Evolutionary conservation across 2,113 vertebrate genomes (phyloP).

Genomic region (Columba livia): DNA sequence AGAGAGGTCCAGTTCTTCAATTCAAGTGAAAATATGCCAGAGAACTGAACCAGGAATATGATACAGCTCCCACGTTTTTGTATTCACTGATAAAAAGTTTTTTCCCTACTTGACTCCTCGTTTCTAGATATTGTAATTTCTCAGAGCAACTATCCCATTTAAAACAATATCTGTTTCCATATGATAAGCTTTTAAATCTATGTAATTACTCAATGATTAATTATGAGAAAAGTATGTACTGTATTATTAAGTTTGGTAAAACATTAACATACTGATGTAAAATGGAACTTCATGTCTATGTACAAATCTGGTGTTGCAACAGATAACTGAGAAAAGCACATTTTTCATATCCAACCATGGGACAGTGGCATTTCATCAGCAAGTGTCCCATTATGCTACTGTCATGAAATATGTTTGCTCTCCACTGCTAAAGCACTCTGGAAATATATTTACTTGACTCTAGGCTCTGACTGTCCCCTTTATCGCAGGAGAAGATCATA

Average conservation of each 20-base stretch:
- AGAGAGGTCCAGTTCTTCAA: background rate
- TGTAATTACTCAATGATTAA: background rate
- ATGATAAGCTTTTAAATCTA: background rate
- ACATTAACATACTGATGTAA: background rate
- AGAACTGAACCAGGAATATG: background rate
- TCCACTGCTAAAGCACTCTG: background rate
- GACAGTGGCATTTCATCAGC: background rate
- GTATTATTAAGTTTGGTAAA: background rate
- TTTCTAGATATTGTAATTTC: background rate
- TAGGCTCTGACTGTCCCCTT: background rate
- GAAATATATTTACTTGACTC: background rate
- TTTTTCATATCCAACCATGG: background rate
- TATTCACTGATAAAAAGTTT: background rate
- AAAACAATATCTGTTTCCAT: background rate
- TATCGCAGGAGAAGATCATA: background rate
- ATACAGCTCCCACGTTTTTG: background rate
- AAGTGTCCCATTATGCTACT: background rate
- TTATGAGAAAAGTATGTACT: background rate
- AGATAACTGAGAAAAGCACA: background rate
- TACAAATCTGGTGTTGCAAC: background rate
- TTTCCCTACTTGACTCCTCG: background rate
- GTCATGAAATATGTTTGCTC: background rate
- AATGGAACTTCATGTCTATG: background rate
- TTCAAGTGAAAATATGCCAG: background rate
- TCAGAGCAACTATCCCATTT: background rate